Evolutionary conservation across 2,888 invertebrate genomes (phyloP).

Genomic region (Choristoneura rosaceana): DNA sequence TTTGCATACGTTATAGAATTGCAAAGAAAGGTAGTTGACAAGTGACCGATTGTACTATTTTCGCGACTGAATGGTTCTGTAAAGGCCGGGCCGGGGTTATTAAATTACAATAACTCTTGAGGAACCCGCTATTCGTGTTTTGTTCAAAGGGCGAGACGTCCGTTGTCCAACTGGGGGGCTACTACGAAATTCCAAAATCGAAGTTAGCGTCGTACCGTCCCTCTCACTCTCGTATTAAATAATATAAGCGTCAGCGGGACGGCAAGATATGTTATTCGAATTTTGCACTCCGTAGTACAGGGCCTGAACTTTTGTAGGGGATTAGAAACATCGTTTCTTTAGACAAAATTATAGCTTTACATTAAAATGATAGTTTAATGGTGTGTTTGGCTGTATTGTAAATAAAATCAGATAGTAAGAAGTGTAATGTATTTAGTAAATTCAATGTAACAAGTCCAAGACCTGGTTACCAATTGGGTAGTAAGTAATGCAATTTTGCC

Average conservation of each 20-base stretch:
- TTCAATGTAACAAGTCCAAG: background rate
- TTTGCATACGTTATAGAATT: conserved; percentile 58
- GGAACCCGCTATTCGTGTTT: conserved; percentile 46
- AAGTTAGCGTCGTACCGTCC: no score
- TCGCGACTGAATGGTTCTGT: conserved; percentile 67
- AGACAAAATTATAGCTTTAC: conserved; percentile 17
- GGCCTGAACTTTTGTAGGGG: conserved; percentile 11
- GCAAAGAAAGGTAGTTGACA: conserved; percentile 70
- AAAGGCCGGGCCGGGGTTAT: conserved; percentile 69
- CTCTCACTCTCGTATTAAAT: no score
- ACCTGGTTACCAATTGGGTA: background rate
- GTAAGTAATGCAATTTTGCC: background rate
- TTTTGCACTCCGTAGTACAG: no score
- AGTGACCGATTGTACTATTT: conserved; percentile 79
- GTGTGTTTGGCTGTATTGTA: background rate
- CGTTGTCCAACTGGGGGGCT: conserved; percentile 28
- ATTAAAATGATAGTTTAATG: conserved; percentile 8
- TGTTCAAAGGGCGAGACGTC: conserved; percentile 45
- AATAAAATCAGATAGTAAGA: background rate
- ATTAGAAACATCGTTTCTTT: conserved; percentile 33
- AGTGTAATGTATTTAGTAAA: background rate
- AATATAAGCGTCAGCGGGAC: no score
- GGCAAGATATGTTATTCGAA: no score
- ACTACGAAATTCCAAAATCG: no score
- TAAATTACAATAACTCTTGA: conserved; percentile 78